Conservation (phyloP, 1,140 invertebrate species). For the Reticulitermes speratus region DNA sequence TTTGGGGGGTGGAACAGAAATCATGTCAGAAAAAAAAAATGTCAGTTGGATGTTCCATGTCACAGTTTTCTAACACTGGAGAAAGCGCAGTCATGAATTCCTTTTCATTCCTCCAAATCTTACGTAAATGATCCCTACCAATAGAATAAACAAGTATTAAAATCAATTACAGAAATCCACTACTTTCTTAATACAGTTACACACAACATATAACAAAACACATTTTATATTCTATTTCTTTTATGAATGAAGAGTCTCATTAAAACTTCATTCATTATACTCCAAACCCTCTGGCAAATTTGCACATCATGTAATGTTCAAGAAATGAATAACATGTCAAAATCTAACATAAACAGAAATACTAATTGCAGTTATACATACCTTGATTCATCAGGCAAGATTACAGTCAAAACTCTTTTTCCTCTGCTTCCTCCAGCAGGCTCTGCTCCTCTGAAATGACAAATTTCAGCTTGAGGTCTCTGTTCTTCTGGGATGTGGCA, state of each 20-base stretch:
- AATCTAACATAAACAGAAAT: no score
- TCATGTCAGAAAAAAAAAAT: slow-evolving; percentile 82
- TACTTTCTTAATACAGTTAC: no score
- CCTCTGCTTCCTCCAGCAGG: no score
- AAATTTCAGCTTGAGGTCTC: background rate
- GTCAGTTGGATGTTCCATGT: slow-evolving; percentile 71
- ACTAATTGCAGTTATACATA: background rate
- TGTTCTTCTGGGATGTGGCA: background rate
- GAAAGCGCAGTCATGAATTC: slow-evolving; percentile 68
- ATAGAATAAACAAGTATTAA: no score
- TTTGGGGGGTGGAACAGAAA: slow-evolving; percentile 84
- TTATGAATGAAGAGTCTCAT: no score
- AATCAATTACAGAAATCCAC: no score
- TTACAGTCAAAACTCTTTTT: background rate
- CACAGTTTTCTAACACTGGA: slow-evolving; percentile 63
- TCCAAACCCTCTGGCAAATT: no score
- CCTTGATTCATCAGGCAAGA: slow-evolving; percentile 19
- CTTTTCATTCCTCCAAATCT: slow-evolving; percentile 76
- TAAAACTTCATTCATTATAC: no score
- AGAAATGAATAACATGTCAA: no score
- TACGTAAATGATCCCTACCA: slow-evolving; percentile 62
- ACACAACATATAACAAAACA: no score
- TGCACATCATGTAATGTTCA: no score
- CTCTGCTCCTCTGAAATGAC: background rate
- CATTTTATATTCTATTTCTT: no score